These are phyloP conservation scores for Tachina grossa DNA, from an alignment of 2,888 invertebrate genomes.

Conservation along the genomic window DNA sequence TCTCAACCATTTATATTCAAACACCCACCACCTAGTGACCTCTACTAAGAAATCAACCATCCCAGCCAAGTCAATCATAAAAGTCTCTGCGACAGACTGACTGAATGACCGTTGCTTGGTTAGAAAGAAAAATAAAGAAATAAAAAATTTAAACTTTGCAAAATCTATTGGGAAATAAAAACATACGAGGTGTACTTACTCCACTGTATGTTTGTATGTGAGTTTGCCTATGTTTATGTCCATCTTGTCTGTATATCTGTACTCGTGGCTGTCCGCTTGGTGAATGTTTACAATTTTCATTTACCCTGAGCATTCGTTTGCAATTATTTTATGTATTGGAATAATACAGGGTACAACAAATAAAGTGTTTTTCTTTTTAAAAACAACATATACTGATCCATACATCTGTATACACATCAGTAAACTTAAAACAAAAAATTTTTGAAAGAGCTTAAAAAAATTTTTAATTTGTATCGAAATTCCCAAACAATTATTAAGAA, in stretches of 20 bases:
- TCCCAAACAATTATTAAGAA: no score
- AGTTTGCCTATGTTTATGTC: slow-evolving; percentile 25
- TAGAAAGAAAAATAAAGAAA: neutral
- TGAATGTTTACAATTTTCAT: slow-evolving; percentile 40
- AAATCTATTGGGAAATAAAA: slow-evolving; percentile 53
- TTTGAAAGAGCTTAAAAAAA: no score
- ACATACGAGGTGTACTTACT: slow-evolving; percentile 10
- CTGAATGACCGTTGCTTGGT: slow-evolving; percentile 20
- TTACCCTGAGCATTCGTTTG: neutral
- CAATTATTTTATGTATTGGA: slow-evolving; percentile 71
- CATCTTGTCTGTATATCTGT: slow-evolving; percentile 1
- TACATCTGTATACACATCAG: no score
- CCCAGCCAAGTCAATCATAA: slow-evolving; percentile 22
- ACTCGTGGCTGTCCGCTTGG: neutral
- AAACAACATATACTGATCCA: no score
- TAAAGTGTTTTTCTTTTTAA: neutral
- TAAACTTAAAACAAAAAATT: no score
- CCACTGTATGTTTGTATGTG: neutral
- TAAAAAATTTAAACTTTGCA: slow-evolving; percentile 14
- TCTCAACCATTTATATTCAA: slow-evolving; percentile 43
- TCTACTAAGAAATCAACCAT: slow-evolving; percentile 68
- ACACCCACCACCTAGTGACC: slow-evolving; percentile 75
- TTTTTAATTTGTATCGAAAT: no score
- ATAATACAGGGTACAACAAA: slow-evolving; percentile 64
- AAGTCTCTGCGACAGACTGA: slow-evolving; percentile 12